Conservation (phyloP, 2,888 invertebrate genomes). For the Drosophila infuscata region DNA sequence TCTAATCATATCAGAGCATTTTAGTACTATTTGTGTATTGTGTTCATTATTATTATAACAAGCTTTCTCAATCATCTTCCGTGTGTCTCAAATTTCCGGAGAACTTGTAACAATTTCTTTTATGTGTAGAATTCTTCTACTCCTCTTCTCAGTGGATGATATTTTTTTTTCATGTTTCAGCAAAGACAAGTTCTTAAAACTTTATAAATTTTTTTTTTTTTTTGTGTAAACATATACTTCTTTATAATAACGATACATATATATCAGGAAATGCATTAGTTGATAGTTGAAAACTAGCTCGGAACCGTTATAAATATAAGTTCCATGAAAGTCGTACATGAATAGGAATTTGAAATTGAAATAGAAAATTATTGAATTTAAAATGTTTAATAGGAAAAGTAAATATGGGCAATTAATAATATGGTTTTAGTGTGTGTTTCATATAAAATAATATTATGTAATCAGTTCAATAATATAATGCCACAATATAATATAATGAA, state of each 20-base stretch:
- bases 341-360: neutral
- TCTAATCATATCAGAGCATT: conserved; percentile 44
- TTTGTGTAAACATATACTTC: too few species aligned
- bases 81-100: neutral
- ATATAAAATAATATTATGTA: neutral
- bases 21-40: conserved; percentile 20
- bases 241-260: neutral
- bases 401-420: neutral
- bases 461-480: neutral
- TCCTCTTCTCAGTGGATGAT: neutral
- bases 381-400: neutral
- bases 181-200: neutral
- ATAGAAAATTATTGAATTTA: too few species aligned
- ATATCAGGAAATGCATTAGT: neutral
- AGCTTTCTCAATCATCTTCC: conserved; percentile 36
- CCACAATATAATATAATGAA: neutral
- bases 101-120: neutral
- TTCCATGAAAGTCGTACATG: neutral
- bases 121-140: neutral
- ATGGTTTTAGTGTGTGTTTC: neutral
- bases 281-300: neutral
- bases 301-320: neutral
- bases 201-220: neutral
- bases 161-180: neutral
- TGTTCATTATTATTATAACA: conserved; percentile 20